These are phyloP conservation scores for Drosophila kurseongensis DNA, from an alignment of 1,140 invertebrate species.

Conservation along the genomic window DNA sequence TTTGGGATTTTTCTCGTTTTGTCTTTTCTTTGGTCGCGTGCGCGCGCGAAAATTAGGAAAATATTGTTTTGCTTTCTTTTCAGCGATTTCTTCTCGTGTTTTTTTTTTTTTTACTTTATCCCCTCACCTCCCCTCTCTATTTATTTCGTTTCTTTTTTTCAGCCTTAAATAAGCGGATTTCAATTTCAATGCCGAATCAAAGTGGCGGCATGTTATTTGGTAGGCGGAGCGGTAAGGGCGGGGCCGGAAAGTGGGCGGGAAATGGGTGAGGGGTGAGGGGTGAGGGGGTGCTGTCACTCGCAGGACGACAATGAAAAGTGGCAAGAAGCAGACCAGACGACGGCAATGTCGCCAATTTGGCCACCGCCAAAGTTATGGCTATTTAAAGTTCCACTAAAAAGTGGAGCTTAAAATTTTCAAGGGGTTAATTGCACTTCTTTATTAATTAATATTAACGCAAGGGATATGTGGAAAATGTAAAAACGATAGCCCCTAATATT, in stretches of 20 bases:
- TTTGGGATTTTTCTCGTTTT: slow-evolving; percentile 40
- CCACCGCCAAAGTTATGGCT: slow-evolving; percentile 8
- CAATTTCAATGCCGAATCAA: slow-evolving; percentile 71
- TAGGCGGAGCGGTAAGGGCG: slow-evolving; percentile 12
- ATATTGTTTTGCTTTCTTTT: slow-evolving; percentile 73
- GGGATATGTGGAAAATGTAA: too few species aligned
- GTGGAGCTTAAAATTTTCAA: too few species aligned
- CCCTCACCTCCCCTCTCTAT: slow-evolving; percentile 20
- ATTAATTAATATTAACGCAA: too few species aligned
- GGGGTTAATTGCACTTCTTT: too few species aligned
- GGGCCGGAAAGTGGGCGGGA: not conserved
- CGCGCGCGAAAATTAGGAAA: slow-evolving; percentile 77
- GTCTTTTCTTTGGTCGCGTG: slow-evolving; percentile 68
- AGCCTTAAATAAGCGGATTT: slow-evolving; percentile 61
- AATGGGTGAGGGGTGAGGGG: too few species aligned
- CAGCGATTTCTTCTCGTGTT: slow-evolving; percentile 5
- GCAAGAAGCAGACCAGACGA: slow-evolving; percentile 2
- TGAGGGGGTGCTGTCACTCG: slow-evolving; percentile 9
- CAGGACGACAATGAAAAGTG: slow-evolving; percentile 21
- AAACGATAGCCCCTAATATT: too few species aligned
- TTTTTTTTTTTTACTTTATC: slow-evolving; percentile 20
- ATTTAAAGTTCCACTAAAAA: not conserved
- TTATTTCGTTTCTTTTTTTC: slow-evolving; percentile 49
- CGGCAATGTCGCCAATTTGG: slow-evolving; percentile 17
- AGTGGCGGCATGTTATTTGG: slow-evolving; percentile 53